A percentile compares a stretch with the other conserved stretches of the same genome.
Evolutionary conservation across 2,113 vertebrate genomes (phyloP).

Genomic region (Hystrix brachyura): DNA sequence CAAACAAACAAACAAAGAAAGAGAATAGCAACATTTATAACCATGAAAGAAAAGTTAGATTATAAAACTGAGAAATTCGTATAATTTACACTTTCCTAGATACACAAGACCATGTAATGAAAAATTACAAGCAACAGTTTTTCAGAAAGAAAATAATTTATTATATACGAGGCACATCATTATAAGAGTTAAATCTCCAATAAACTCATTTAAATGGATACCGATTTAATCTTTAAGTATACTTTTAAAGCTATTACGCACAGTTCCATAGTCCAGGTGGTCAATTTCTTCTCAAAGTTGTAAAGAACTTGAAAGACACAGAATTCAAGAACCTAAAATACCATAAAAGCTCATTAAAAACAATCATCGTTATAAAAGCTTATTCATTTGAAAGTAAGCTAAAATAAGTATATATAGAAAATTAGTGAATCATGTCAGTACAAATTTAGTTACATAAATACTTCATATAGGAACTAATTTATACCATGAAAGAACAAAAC

Average conservation of each 20-base stretch:
- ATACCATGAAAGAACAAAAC: conserved; percentile 46
- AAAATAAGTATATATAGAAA: conserved; percentile 75
- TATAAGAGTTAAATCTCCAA: conserved; percentile 66
- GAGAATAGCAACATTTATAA: background rate
- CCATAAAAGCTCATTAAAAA: conserved; percentile 87
- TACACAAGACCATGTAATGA: background rate
- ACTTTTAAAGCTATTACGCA: conserved; percentile 86
- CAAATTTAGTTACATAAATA: conserved; percentile 23
- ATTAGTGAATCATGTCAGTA: conserved; percentile 78
- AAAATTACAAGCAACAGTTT: conserved; percentile 69
- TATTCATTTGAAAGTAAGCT: conserved; percentile 63
- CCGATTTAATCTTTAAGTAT: conserved; percentile 80
- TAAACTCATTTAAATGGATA: conserved; percentile 73
- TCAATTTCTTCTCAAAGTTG: conserved; percentile 83
- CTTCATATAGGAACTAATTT: conserved; percentile 40
- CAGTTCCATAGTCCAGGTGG: conserved; percentile 85
- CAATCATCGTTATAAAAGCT: conserved; percentile 43
- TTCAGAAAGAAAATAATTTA: conserved; percentile 88
- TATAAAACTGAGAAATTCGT: conserved; percentile 33
- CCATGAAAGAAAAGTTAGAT: conserved; percentile 43
- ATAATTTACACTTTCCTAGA: background rate
- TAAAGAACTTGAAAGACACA: conserved; percentile 83
- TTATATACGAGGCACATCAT: conserved; percentile 81
- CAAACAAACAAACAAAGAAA: too few species aligned
- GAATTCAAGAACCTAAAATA: conserved; percentile 90